Base-by-base conservation (phyloP, 2,888 invertebrate genomes). In the Schrankia costaestrigalis region DNA sequence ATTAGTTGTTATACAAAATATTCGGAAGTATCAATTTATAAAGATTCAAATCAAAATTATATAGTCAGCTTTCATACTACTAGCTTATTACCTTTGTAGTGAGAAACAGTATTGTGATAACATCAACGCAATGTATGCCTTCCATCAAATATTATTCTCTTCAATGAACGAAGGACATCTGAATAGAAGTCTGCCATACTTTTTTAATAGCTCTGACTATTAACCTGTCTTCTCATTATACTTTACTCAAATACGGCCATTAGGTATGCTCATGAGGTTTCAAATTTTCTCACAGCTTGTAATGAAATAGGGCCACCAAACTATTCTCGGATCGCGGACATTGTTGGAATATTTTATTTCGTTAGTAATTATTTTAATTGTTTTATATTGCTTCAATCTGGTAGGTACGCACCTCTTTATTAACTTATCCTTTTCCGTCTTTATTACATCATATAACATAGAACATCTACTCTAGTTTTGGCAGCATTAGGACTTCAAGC, bases 171-270 rank as follows among this genome's bases (percentile, higher is more conserved):
- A 44, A 56, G 58, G 65, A 48, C 60, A 53, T 47, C 42, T 71
- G 59, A 71, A 70, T 70, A 46, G 66, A 42, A 54, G 52, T 47
- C 35, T 38, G 43, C 32, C 34, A 36, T 45, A 53, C 52, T 51
- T 61, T 25, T 70, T 62, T 64, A 66, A 71, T 68, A 55, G 51
- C 51, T 48, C 33, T 26, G 45, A 45, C 70, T 63, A 70, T 69
- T 70, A 65, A 65, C 56, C 55, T 63, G 70, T 65, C 65, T 53
- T 37, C 51, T 39, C 50, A 35, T 35, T 40, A 38, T 46, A 53
- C 19, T 51, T 49, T 24, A 39, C 42, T 47, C 40, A 31, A 42
- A n/a, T n/a, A 36, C 19, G 31, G 47, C 30, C 27, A 29, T 46
- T 38, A 41, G 46, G 46, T 49, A 40, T 38, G 26, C 40, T 35